Evolutionary conservation across 2,797 vertebrate genomes (phyloP), one percentile per base, ranked within the genome.

Genomic region (Sandelia bainsii): DNA sequence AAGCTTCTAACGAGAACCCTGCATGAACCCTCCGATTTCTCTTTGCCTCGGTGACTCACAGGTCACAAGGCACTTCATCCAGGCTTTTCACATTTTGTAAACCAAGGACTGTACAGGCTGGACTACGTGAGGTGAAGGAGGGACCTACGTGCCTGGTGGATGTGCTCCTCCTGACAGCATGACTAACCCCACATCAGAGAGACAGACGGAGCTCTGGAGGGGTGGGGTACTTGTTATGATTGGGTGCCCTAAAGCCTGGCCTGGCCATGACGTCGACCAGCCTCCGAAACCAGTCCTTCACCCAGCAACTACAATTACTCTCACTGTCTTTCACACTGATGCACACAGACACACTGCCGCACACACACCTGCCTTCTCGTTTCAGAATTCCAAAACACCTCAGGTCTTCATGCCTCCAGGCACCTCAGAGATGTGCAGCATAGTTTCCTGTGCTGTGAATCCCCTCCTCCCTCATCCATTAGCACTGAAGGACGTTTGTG

Each of bases 401-500:
- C 70, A 52, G 75, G 67, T 73, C 66, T 81, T 58, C 67, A 48
- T 29, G 44, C 74, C 2, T n/a, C 50, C 53, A 17, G 22, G 45
- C 67, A 46, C 44, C 53, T 25, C n/a, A 52, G 54, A 59, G 72
- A 75, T 8, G 13, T 50, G 60, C 83, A 63, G 69, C 62, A 58
- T 52, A 22, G 80, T 73, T 73, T 73, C 69, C 64, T 64, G 70
- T 60, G 62, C 42, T 49, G 48, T 44, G 45, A 32, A 20, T 56
- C 49, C 6, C 40, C 56, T 42, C 42, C 66, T 19, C 23, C 52
- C 48, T 53, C 45, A 57, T 71, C 77, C 76, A 71, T 80, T 60
- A 70, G 46, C 62, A 68, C 23, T 61, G 81, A 82, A 88, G 82
- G 78, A 75, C 76, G 34, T 86, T 84, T 68, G 73, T 50, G 50